Conservation (phyloP, 2,888 invertebrate genomes). For the Pterobdella sp. region DNA sequence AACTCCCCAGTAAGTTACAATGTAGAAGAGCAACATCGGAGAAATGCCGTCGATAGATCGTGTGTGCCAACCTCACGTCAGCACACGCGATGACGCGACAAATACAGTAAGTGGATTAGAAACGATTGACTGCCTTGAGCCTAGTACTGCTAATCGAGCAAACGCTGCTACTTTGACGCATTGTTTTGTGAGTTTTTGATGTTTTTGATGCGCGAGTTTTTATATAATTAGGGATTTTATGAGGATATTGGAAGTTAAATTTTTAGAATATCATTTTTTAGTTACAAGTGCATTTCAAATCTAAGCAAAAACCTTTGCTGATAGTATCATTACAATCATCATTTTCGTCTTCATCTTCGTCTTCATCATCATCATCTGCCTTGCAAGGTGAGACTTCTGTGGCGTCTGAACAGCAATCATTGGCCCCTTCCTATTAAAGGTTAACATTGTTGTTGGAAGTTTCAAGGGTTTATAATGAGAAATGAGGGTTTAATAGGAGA, state of each 20-base stretch:
- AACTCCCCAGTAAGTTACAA: neutral
- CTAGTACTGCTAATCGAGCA: constrained; percentile 2
- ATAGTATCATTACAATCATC: neutral
- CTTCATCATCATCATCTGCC: neutral
- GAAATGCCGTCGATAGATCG: no score
- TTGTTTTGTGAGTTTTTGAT: neutral
- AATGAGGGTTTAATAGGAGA: no score
- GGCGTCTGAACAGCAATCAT: neutral
- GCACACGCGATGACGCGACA: constrained; percentile 8
- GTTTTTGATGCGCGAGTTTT: neutral
- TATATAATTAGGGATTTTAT: neutral
- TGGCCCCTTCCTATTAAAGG: neutral
- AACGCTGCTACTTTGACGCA: constrained; percentile 1
- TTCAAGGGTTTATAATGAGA: neutral
- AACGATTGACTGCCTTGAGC: constrained; percentile 11
- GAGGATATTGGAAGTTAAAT: neutral
- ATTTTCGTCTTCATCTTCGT: neutral
- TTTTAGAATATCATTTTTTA: no score
- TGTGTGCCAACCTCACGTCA: no score
- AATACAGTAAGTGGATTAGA: neutral
- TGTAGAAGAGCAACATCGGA: no score
- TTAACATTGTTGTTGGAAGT: neutral
- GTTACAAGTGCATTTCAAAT: no score
- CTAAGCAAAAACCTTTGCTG: no score
- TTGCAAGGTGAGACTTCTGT: neutral